phyloP scores from a whole-genome alignment of 2,113 vertebrate genomes.

The Andinoacara biseriatus region DNA sequence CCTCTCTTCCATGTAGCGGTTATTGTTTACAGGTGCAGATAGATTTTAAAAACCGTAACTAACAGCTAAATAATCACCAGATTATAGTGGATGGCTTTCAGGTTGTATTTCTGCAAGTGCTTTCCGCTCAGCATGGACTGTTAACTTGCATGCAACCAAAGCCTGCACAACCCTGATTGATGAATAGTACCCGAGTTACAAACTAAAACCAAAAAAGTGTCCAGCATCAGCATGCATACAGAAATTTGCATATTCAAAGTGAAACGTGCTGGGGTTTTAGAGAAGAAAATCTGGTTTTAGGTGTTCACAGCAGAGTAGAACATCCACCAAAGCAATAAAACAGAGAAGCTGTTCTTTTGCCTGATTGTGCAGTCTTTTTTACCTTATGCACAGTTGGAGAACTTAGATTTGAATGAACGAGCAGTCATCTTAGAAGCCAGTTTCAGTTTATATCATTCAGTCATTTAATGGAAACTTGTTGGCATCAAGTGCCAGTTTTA shows the following conservation, averaged over 20 bases:
- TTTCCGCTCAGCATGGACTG: not conserved
- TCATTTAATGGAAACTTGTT: too few species aligned
- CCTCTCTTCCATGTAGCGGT: not conserved
- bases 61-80: not conserved
- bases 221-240: fast-evolving
- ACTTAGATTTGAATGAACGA: too few species aligned
- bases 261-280: not conserved
- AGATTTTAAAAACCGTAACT: not conserved
- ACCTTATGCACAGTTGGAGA: too few species aligned
- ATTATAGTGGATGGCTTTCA: not conserved
- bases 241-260: not conserved
- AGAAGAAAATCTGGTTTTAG: not conserved
- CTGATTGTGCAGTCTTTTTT: too few species aligned
- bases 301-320: not conserved
- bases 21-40: not conserved
- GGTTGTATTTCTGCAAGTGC: not conserved
- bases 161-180: not conserved
- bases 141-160: not conserved
- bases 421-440: too few species aligned
- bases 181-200: not conserved
- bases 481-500: too few species aligned
- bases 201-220: not conserved
- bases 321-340: too few species aligned
- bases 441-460: too few species aligned
- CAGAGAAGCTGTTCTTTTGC: too few species aligned